These are phyloP conservation scores for Melopsittacus undulatus DNA, from an alignment of 2,797 vertebrate genomes.

Conservation along the genomic window DNA sequence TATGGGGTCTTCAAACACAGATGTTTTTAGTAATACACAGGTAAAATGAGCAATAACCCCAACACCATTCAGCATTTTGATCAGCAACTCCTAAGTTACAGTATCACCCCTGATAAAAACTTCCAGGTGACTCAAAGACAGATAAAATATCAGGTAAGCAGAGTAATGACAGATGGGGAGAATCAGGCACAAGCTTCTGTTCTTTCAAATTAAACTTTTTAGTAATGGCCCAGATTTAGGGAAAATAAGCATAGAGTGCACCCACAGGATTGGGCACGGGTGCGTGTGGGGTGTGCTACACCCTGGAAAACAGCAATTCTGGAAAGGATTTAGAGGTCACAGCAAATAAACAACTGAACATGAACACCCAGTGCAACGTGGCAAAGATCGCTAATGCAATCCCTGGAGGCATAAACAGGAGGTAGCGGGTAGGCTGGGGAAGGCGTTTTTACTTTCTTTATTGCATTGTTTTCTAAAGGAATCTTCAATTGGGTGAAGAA, in stretches of 20 bases:
- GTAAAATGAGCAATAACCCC: not conserved
- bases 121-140: not conserved
- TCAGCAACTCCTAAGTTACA: not conserved
- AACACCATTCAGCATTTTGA: not conserved
- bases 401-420: conserved; percentile 10
- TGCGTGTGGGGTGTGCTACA: not conserved
- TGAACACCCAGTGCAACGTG: not conserved
- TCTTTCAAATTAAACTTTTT: not conserved
- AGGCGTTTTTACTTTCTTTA: conserved; percentile 2
- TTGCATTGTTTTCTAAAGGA: conserved; percentile 31
- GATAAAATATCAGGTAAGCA: not conserved
- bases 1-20: not conserved
- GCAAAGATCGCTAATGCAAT: not conserved
- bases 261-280: not conserved
- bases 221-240: not conserved
- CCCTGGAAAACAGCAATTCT: not conserved
- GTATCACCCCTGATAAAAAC: not conserved
- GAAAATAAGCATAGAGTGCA: not conserved
- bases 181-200: not conserved
- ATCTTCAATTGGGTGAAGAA: conserved; percentile 37
- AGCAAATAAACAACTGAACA: not conserved
- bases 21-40: not conserved
- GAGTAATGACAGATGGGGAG: not conserved
- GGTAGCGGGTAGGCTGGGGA: not conserved
- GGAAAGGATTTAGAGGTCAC: not conserved